Conservation (phyloP, 2,797 vertebrate genomes). For the Pyrrhura leucotis region DNA sequence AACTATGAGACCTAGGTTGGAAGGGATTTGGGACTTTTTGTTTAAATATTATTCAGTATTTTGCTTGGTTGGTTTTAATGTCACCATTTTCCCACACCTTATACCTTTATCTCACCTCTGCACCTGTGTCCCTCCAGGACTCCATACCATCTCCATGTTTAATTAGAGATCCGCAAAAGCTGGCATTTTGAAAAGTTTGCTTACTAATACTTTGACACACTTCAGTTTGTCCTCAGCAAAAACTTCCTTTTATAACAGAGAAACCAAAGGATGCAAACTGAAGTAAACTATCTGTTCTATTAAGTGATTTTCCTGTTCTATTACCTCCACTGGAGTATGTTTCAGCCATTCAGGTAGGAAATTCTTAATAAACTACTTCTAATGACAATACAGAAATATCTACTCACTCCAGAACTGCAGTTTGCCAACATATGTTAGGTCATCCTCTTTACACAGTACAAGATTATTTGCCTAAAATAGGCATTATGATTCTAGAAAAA, state of each 20-base stretch:
- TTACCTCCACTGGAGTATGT: not conserved
- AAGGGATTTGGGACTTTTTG: not conserved
- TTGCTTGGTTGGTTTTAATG: not conserved
- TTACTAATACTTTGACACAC: not conserved
- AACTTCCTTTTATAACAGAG: not conserved
- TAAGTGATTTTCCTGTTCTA: not conserved
- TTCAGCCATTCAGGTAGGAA: not conserved
- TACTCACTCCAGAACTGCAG: not conserved
- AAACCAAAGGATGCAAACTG: not conserved
- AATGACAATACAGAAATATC: not conserved
- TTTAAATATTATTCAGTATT: not conserved
- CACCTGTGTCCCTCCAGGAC: not conserved
- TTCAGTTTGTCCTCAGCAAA: not conserved
- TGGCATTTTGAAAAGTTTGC: not conserved
- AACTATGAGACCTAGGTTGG: not conserved
- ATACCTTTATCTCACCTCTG: not conserved
- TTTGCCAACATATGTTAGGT: not conserved
- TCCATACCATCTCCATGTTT: not conserved
- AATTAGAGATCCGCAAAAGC: not conserved
- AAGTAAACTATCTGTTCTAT: not conserved
- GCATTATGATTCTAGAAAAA: not conserved
- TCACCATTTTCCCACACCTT: not conserved
- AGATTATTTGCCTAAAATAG: not conserved
- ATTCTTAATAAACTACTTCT: not conserved
- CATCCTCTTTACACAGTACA: not conserved